Evolutionary conservation across 2,113 vertebrate genomes (phyloP).

Genomic region (Myotis brandtii): DNA sequence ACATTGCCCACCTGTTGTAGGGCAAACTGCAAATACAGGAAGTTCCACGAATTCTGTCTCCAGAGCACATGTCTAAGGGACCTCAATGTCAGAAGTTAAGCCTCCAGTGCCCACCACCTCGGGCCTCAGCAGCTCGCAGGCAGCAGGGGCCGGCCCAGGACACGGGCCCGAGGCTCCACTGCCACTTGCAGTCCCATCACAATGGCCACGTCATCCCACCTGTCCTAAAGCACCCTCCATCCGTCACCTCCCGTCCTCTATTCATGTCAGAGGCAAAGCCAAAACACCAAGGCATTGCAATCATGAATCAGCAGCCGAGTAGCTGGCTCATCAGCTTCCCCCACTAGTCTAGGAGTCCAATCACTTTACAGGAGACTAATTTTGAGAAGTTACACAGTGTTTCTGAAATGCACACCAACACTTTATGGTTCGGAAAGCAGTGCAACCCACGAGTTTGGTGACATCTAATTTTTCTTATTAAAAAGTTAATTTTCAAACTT

Average conservation of each 20-base stretch:
- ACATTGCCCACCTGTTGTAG: slow-evolving; percentile 65
- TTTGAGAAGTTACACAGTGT: slow-evolving; percentile 84
- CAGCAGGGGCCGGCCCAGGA: slow-evolving; percentile 57
- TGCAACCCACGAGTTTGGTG: slow-evolving; percentile 89
- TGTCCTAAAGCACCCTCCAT: slow-evolving; percentile 72
- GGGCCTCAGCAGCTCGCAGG: slow-evolving; percentile 44
- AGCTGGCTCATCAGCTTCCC: slow-evolving; percentile 86
- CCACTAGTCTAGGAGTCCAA: slow-evolving; percentile 85
- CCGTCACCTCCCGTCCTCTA: slow-evolving; percentile 64
- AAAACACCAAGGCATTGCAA: slow-evolving; percentile 82
- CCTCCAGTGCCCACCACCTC: slow-evolving; percentile 11
- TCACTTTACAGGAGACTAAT: slow-evolving; percentile 86
- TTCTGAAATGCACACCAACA: slow-evolving; percentile 84
- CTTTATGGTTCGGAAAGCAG: slow-evolving; percentile 88
- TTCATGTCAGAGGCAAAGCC: slow-evolving; percentile 84
- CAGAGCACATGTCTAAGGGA: slow-evolving; percentile 51
- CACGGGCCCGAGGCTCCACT: neutral
- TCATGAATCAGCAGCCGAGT: slow-evolving; percentile 85
- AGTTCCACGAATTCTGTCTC: slow-evolving; percentile 58
- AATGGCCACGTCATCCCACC: slow-evolving; percentile 77
- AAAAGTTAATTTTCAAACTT: slow-evolving; percentile 86
- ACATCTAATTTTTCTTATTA: slow-evolving; percentile 87
- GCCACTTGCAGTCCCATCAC: slow-evolving; percentile 65
- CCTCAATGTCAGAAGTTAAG: neutral
- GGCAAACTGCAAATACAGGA: slow-evolving; percentile 58